Evolutionary conservation across 2,797 vertebrate genomes (phyloP), one percentile per base, ranked within the genome.

Genomic region (Cephalopachus bancanus): DNA sequence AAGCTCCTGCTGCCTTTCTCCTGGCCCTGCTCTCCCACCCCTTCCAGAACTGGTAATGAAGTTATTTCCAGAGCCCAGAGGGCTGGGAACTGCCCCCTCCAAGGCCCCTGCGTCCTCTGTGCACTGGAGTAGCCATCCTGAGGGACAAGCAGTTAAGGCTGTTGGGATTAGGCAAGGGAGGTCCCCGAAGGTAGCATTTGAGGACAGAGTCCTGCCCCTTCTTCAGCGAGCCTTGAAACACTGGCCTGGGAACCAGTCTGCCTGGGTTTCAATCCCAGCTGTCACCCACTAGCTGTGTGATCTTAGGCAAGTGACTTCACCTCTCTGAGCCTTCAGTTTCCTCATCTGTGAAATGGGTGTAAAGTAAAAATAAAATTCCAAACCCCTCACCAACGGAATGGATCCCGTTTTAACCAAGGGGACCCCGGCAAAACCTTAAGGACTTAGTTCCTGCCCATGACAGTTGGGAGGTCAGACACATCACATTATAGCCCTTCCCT

Each of bases 1-100:
- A 86, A 60, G 14, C 15, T 49, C 81, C 65, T 8, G 1, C 60
- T 28, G 15, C 55, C 78, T 72, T 65, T 80, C 59, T 53, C 33
- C 28, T 33, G 62, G 8, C 8, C 19, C 1, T 1, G 44, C 24
- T 78, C 19, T 74, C 28, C 49, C 9, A 9, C 30, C 3, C 10
- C 55, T 84, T 93, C 55, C 59, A 57, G 5, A 22, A 65, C 65
- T 88, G 65, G 51, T 28, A 72, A 67, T 78, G 76, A 89, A n/a
- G 17, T 93, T 90, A 84, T 74, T 92, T 22, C 57, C 37, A 71
- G 94, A 95, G 74, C 44, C 53, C 69, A 37, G 12, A 93, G 30
- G 60, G 44, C 33, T 4, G 30, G 44, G 57, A 90, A 64, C 88
- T 51, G 51, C 3, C 51, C 49, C 12, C 4, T 53, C 53, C 71